Conservation (phyloP, 2,113 vertebrate species). For the Pteruthius melanotis region DNA sequence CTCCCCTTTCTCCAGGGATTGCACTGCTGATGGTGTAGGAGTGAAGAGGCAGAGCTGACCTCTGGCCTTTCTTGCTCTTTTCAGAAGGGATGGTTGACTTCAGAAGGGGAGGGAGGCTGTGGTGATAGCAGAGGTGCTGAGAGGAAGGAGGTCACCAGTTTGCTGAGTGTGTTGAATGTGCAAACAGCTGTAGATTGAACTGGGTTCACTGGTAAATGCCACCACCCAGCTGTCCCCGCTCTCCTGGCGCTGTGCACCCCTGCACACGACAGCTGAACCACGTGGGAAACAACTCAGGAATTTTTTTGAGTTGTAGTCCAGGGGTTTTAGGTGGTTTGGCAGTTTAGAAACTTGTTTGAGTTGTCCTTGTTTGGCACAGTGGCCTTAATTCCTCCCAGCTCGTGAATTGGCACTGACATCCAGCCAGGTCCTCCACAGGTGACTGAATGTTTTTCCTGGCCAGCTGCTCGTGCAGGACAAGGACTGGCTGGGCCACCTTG, state of each 20-base stretch:
- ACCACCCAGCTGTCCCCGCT: background rate
- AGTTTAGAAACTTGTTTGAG: background rate
- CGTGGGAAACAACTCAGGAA: background rate
- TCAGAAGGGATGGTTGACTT: background rate
- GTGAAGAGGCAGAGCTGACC: background rate
- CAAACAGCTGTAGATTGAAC: background rate
- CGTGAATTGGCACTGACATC: accelerated
- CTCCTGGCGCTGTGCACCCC: background rate
- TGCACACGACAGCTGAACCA: background rate
- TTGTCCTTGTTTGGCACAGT: background rate
- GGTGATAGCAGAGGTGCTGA: background rate
- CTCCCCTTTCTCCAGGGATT: background rate
- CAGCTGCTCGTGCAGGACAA: background rate
- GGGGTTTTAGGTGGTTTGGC: background rate
- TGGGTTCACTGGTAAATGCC: background rate
- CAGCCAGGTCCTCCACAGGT: background rate
- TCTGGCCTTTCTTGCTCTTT: background rate
- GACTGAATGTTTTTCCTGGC: background rate
- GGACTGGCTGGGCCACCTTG: background rate
- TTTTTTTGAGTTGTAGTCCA: background rate
- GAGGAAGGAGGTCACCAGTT: background rate
- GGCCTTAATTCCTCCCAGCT: background rate
- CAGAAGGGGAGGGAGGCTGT: background rate
- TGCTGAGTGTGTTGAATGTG: accelerated
- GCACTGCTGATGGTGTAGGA: background rate